Percentiles rank a stretch among this genome's conserved stretches.
Conservation (phyloP, 2,888 invertebrate species). For the Archips xylosteana region DNA sequence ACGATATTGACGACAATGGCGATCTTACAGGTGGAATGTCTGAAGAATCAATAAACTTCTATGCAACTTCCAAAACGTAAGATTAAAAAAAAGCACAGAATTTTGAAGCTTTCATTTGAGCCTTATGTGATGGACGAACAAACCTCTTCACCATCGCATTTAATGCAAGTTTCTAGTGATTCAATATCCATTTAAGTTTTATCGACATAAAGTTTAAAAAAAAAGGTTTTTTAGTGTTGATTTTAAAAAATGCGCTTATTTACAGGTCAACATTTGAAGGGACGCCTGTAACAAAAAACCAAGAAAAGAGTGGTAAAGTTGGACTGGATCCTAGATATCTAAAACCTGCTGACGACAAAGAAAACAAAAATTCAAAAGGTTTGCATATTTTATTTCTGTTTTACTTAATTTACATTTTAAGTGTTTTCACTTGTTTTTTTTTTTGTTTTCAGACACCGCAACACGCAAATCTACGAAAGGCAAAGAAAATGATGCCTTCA, state of each 20-base stretch:
- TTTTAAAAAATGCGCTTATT: constrained; percentile 25
- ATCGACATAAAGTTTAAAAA: no score
- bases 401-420: background rate
- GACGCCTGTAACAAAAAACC: constrained; percentile 61
- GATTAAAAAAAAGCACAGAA: constrained; percentile 40
- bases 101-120: background rate
- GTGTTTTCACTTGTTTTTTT: background rate
- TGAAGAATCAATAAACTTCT: constrained; percentile 77
- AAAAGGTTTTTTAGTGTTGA: no score
- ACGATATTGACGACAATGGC: constrained; percentile 61
- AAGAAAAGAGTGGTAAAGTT: constrained; percentile 54
- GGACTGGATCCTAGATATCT: constrained; percentile 79
- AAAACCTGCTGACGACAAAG: constrained; percentile 63
- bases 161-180: no score
- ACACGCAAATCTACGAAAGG: constrained; percentile 56
- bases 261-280: constrained; percentile 70
- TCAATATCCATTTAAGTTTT: no score
- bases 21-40: constrained; percentile 62
- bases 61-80: constrained; percentile 76
- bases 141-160: no score
- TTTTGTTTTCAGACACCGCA: constrained; percentile 52
- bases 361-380: constrained; percentile 55
- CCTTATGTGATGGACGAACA: no score
- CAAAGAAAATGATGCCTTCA: constrained; percentile 72
- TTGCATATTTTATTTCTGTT: background rate